A percentile compares a stretch with the other conserved stretches of the same genome.
Conservation (phyloP, 2,888 invertebrate species). For the Copidosoma aretas region DNA sequence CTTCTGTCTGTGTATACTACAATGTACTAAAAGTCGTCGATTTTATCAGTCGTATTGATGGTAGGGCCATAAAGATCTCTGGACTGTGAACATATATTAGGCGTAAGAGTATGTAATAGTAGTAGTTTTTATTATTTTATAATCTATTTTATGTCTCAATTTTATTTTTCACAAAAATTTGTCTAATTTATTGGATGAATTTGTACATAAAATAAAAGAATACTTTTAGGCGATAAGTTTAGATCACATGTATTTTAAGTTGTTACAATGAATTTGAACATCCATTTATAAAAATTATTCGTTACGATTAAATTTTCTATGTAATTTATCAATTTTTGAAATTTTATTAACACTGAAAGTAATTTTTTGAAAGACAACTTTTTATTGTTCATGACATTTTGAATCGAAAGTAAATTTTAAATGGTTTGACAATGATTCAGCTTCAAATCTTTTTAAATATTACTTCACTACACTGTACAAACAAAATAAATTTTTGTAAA, state of each 20-base stretch:
- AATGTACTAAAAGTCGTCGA: slow-evolving; percentile 26
- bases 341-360: slow-evolving; percentile 14
- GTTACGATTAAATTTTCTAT: slow-evolving; percentile 25
- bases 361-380: slow-evolving; percentile 18
- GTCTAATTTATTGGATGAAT: slow-evolving; percentile 41
- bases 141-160: slow-evolving; percentile 23
- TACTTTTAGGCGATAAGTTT: slow-evolving; percentile 10
- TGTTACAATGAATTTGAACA: slow-evolving; percentile 8
- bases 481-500: slow-evolving; percentile 29
- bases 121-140: slow-evolving; percentile 30
- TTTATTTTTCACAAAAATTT: slow-evolving; percentile 23
- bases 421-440: slow-evolving; percentile 27
- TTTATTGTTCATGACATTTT: slow-evolving; percentile 15
- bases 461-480: slow-evolving; percentile 28
- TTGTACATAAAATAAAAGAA: slow-evolving; percentile 45
- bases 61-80: slow-evolving; percentile 40
- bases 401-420: slow-evolving; percentile 14
- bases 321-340: slow-evolving; percentile 27
- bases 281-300: slow-evolving; percentile 17
- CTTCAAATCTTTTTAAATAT: slow-evolving; percentile 35
- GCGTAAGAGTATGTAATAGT: slow-evolving; percentile 41
- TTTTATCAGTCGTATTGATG: slow-evolving; percentile 35
- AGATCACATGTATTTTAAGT: slow-evolving; percentile 21
- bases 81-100: slow-evolving; percentile 37
- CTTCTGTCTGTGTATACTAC: slow-evolving; percentile 29